Evolutionary conservation across 2,113 vertebrate species (phyloP), one percentile per base, ranked within the genome.

Genomic region (Otocyon megalotis): DNA sequence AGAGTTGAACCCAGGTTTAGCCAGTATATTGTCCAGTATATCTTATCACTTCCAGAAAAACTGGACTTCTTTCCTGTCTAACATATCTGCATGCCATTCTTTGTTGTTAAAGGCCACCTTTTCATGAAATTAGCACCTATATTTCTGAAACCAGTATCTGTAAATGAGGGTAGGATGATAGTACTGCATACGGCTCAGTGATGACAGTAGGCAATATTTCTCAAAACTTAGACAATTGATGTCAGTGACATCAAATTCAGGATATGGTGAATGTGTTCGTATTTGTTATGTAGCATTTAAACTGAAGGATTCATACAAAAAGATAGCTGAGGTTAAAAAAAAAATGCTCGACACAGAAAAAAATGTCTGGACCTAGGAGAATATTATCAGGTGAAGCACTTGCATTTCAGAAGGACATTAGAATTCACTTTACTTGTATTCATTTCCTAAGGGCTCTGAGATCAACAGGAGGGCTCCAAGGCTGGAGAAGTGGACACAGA

Each of bases 341-440:
- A 35, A 48, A 65, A 32, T 50, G 28, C 26, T 77, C 28, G 9
- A 83, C 19, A 8, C 2, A 22, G 77, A 22, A 43, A 93, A 81
- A 9, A 77, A 17, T 6, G 9, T 10, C 0, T 37, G 16, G 54
- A 88, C 10, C 9, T 24, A 35, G 32, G 53, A 94, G 67, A 79
- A 43, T 2, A 32, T 32, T 15, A 37, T 77, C 67, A 65, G 35
- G 15, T 13, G 3, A 19, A 58, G 3, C 0, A 0, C 0, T 54
- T 28, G 30, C 60, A 63, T 81, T 71, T 93, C 63, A 69, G 76
- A 35, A 4, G 1, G 50, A 24, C 37, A 12, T n/a, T 4, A 8
- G 67, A 88, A 74, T 67, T 62, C 16, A 0, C 43, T 54, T 62
- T 30, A 32, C 28, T 50, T 22, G 24, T 30, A 8, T n/a, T 32